These are phyloP conservation scores for Whitmania pigra DNA, from an alignment of 1,140 invertebrate genomes.

Conservation along the genomic window DNA sequence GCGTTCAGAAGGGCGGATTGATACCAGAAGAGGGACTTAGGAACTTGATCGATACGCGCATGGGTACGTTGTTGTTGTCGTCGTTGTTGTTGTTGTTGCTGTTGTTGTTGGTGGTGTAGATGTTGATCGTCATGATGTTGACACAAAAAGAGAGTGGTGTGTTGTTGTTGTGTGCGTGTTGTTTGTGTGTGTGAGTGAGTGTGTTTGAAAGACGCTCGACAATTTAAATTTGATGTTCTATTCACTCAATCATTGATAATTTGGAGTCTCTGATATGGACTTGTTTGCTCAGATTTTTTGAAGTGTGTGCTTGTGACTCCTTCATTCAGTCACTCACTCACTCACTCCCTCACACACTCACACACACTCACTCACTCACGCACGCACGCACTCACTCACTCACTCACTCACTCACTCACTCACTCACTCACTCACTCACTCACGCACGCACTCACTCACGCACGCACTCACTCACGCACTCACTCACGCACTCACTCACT, in stretches of 20 bases:
- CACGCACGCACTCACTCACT: conserved; percentile 22
- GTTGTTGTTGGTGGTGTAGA: too few species aligned
- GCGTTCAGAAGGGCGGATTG: conserved; percentile 75
- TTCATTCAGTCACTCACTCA: conserved; percentile 8
- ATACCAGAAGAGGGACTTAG: conserved; percentile 37
- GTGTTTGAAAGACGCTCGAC: too few species aligned
- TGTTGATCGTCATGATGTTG: too few species aligned
- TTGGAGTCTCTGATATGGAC: too few species aligned
- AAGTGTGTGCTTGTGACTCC: neutral
- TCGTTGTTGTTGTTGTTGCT: neutral
- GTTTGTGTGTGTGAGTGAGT: too few species aligned
- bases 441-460: conserved; percentile 17
- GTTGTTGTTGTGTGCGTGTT: too few species aligned
- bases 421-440: conserved; percentile 19
- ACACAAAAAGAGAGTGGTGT: too few species aligned
- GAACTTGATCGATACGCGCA: conserved; percentile 61
- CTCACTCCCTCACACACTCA: conserved; percentile 9
- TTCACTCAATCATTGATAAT: too few species aligned
- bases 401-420: conserved; percentile 19
- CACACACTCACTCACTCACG: conserved; percentile 19
- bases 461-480: too few species aligned
- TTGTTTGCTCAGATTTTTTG: too few species aligned
- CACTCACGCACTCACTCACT: too few species aligned
- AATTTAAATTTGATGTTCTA: too few species aligned
- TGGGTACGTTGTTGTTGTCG: conserved; percentile 34